Evolutionary conservation across 1,140 invertebrate genomes (phyloP), one percentile per base, ranked within the genome.

Genomic region (Aphelinus certus): DNA sequence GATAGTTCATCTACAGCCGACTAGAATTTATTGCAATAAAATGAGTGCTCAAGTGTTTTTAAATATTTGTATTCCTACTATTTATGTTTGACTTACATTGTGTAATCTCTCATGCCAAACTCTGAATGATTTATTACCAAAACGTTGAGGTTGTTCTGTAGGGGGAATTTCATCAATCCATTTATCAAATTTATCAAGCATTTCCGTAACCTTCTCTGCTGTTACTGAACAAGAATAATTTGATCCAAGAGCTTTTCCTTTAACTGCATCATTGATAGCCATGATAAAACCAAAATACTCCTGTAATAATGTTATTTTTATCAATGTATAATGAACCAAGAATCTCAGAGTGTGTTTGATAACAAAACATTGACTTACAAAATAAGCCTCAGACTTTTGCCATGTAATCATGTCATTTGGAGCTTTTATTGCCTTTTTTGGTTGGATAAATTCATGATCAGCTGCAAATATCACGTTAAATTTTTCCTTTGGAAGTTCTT

Each of bases 101-200:
- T 93, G 91, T n/a, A 99, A 83, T 86, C 91, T 92, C n/a, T 89
- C 82, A 78, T 95, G 93, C 94, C 95, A 99, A 46, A 89, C 90
- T 79, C 93, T 90, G 86, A 97, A 99, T 2, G 98, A 95, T 85
- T 94, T 94, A 85, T 99, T 99, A 9, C 98, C 98, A 92, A 98
- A 99, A 77, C 98, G 88, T 85, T 98, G 96, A 2, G 97, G 96
- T 83, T 98, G 96, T 76, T 98, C 94, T 64, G 97, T 90, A 0
- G 97, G 96, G 57, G 96, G 96, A 78, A 93, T 95, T 78, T 97
- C 92, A 81, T 94, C 92, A 75, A 98, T 92, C 88, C 94, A 91
- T 72, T 89, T 85, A 76, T 93, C 91, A 74, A 98, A 87, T 80
- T 90, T 92, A 45, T 95, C 90, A 55, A 99, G 87, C 75, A 98